phyloP scores from a whole-genome alignment of 1,140 invertebrate genomes.

The Mactra quadrangularis region DNA sequence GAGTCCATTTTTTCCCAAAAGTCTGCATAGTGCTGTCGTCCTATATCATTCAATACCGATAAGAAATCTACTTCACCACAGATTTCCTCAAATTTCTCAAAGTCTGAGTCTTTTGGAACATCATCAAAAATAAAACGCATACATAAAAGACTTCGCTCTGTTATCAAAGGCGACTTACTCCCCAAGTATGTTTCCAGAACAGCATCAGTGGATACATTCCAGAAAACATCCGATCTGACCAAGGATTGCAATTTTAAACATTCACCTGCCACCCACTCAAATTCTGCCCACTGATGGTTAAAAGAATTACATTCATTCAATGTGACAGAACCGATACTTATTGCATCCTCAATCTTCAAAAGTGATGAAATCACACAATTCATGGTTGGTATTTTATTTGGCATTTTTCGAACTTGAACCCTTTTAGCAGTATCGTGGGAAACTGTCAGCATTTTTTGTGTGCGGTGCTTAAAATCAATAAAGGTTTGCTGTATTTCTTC shows the following conservation, averaged over 20 bases:
- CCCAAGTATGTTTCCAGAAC: not conserved
- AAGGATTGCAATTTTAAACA: not conserved
- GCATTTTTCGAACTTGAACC: not conserved
- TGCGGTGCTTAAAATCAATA: not conserved
- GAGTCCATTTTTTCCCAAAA: not conserved
- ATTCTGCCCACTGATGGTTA: not conserved
- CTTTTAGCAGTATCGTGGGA: not conserved
- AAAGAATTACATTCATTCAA: not conserved
- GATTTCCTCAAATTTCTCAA: not conserved
- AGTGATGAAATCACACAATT: not conserved
- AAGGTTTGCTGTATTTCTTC: not conserved
- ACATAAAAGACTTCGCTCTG: not conserved
- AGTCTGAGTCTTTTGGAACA: not conserved
- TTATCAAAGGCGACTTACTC: not conserved
- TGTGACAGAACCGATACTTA: not conserved
- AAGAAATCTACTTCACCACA: not conserved
- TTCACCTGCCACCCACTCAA: not conserved
- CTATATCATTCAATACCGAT: not conserved
- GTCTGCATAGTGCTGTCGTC: not conserved
- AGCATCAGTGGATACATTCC: not conserved
- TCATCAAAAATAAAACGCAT: not conserved
- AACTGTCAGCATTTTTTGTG: not conserved
- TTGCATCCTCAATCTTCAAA: not conserved
- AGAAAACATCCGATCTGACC: constrained; percentile 9
- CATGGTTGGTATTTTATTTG: not conserved